Evolutionary conservation across 2,113 vertebrate genomes (phyloP), one percentile per base, ranked within the genome.

Genomic region (Podocnemis expansa): DNA sequence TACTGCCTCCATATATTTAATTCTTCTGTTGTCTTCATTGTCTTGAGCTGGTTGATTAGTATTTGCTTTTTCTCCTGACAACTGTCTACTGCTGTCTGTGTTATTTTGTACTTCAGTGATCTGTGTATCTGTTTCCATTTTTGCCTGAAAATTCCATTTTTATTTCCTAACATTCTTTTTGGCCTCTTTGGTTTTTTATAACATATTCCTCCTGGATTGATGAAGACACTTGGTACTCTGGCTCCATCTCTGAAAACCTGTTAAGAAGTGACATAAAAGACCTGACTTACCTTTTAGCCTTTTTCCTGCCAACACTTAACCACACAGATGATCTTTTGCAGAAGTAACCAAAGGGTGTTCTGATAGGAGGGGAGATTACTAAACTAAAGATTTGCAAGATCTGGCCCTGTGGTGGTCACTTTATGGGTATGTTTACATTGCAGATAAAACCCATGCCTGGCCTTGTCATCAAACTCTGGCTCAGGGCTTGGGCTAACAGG

Each of bases 351-450:
- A 49, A 34, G 31, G 47, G 78, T 41, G 38, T 85, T 11, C 85
- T 58, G 43, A 34, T 41, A 12, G 85, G 38, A 11, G 88, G 78
- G 80, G 81, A 63, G 52, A 5, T 49, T 31, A 76, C 24, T 41
- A 83, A 47, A 11, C 80, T 60, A n/a, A 67, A 3, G 22, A 10
- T 38, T 73, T 73, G 67, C 41, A 73, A 34, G 31, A 60, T 31
- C 29, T 14, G n/a, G 17, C 0, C 0, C 7, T 85, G 25, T 5
- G 81, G 81, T 10, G 25, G 24, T 80, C 3, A 11, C 3, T 8
- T 41, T 41, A n/a, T 49, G n/a, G n/a, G 58, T 60, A 34, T 60
- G 58, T 29, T 29, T 16, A 60, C 58, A 60, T 6, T 60, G 58
- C 58, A 60, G 34, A 14, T 60, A 60, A 60, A 31, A 60, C 58